These are phyloP conservation scores for Hydrolagus affinis DNA, from an alignment of 2,113 vertebrate species.

Conservation along the genomic window DNA sequence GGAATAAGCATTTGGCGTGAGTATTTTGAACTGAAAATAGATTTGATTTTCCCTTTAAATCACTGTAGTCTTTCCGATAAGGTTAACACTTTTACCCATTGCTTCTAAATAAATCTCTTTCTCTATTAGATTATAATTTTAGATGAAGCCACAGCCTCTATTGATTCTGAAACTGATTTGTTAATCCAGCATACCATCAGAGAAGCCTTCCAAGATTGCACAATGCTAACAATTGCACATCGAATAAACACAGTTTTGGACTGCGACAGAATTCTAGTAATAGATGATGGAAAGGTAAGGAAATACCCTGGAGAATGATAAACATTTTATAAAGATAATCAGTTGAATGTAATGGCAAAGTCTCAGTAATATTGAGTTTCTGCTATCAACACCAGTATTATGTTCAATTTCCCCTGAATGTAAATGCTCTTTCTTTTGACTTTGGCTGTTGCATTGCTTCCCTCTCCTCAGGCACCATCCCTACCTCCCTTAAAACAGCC, in stretches of 20 bases:
- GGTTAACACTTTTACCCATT: too few species aligned
- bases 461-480: too few species aligned
- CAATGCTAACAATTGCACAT: slow-evolving; percentile 69
- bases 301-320: background rate
- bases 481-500: too few species aligned
- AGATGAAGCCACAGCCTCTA: slow-evolving; percentile 75
- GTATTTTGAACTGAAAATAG: too few species aligned
- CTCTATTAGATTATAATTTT: slow-evolving; percentile 65
- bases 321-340: background rate
- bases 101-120: background rate
- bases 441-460: background rate
- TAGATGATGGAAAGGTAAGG: slow-evolving; percentile 65
- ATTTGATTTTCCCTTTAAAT: too few species aligned
- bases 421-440: background rate
- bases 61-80: too few species aligned
- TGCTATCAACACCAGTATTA: background rate
- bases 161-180: slow-evolving; percentile 67
- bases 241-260: slow-evolving; percentile 66
- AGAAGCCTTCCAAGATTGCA: slow-evolving; percentile 62
- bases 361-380: background rate
- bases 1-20: too few species aligned
- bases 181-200: slow-evolving; percentile 67
- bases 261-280: slow-evolving; percentile 63
- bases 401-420: too few species aligned
- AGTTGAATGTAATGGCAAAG: background rate